These are phyloP conservation scores for Dynastes hyllus DNA, from an alignment of 2,888 invertebrate genomes.

Conservation along the genomic window DNA sequence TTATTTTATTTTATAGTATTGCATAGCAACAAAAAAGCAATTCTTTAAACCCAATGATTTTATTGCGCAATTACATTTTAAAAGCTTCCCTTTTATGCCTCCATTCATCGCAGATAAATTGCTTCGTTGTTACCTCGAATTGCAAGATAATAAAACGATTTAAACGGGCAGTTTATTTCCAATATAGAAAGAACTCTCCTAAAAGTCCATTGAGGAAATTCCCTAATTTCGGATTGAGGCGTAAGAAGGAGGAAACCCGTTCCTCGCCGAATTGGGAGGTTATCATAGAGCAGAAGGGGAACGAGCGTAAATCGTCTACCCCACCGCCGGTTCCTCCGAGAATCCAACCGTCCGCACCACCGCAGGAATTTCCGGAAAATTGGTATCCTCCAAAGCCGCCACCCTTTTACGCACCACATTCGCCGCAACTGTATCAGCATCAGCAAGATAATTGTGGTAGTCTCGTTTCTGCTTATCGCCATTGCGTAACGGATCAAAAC, in stretches of 20 bases:
- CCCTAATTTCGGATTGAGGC: slow-evolving; percentile 47
- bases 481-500: slow-evolving; percentile 30
- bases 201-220: slow-evolving; percentile 45
- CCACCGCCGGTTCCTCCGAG: slow-evolving; percentile 59
- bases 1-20: too few relatives aligned
- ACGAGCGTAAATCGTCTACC: slow-evolving; percentile 18
- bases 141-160: slow-evolving; percentile 12
- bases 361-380: slow-evolving; percentile 60
- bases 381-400: slow-evolving; percentile 9
- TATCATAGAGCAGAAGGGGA: slow-evolving; percentile 44
- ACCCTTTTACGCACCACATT: slow-evolving; percentile 13
- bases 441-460: slow-evolving; percentile 18
- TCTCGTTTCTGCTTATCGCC: slow-evolving; percentile 18
- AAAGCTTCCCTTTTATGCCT: background rate
- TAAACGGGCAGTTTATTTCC: slow-evolving; percentile 20
- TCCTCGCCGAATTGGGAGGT: slow-evolving; percentile 47
- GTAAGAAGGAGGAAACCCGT: slow-evolving; percentile 46
- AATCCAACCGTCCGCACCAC: slow-evolving; percentile 66
- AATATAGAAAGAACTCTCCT: slow-evolving; percentile 45
- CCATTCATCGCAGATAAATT: slow-evolving; percentile 12
- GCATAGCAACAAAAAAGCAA: background rate
- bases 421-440: slow-evolving; percentile 29
- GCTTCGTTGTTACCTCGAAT: slow-evolving; percentile 9
- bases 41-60: slow-evolving; percentile 1
- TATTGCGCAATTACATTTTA: background rate